Conservation (phyloP, 2,888 invertebrate species). For the Sericinus montela region DNA sequence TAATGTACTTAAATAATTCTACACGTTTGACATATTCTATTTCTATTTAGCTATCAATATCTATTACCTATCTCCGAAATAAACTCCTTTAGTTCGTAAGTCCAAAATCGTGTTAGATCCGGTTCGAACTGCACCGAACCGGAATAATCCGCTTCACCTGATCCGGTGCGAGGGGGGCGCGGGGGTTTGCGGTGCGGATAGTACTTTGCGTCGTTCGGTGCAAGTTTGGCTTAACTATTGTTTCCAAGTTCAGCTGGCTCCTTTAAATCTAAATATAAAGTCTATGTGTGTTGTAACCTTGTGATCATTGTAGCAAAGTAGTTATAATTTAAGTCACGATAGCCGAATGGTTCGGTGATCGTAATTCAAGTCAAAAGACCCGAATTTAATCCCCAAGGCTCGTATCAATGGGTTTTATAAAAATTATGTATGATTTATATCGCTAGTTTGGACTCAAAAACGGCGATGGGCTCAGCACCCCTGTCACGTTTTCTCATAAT, state of each 20-base stretch:
- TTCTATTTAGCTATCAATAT: conserved; percentile 20
- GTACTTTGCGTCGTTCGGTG: conserved; percentile 23
- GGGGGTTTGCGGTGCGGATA: conserved; percentile 50
- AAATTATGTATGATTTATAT: no score
- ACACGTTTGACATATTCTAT: not conserved
- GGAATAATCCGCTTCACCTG: conserved; percentile 74
- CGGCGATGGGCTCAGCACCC: no score
- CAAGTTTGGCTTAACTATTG: conserved; percentile 16
- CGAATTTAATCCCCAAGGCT: no score
- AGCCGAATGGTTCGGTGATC: no score
- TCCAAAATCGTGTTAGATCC: conserved; percentile 72
- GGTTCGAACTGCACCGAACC: conserved; percentile 60
- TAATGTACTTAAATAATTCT: no score
- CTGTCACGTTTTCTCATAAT: no score
- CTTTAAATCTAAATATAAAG: conserved; percentile 11
- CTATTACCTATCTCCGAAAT: conserved; percentile 45
- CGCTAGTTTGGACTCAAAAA: no score
- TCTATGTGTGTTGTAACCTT: conserved; percentile 5
- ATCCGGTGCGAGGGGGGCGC: conserved; percentile 57
- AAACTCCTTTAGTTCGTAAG: conserved; percentile 57
- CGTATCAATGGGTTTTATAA: no score
- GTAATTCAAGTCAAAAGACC: no score
- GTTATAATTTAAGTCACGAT: no score
- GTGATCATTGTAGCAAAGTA: no score
- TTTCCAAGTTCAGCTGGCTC: conserved; percentile 7